Base-by-base conservation (phyloP, 1,140 invertebrate genomes). In the Caenorhabditis tropicalis region DNA sequence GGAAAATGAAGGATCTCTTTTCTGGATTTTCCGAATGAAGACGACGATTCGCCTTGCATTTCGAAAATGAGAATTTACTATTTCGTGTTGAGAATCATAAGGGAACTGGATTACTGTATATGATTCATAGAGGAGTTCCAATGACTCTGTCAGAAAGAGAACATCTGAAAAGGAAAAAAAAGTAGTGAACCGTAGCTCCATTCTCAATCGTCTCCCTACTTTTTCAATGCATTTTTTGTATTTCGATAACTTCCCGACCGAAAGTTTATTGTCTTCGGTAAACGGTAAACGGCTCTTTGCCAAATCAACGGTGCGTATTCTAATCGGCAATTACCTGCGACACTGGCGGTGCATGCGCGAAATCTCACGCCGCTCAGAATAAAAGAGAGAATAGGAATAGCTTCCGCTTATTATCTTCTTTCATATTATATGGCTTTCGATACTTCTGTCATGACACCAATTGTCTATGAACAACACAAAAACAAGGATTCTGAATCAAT, bases 221-320 rank as follows among this genome's bases (percentile, higher is more conserved):
- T 12, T 9, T 27, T 56, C 21, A 27, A 12, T 2, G 4, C 21
- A 10, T 27, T 56, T 27, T 56, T n/a, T 24, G 21, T 4, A 56
- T 56, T 56, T 24, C 21, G 5, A 27, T 21, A 74, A 43, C n/a
- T 74, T 43, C 21, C n/a, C 29, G 36, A 46, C n/a, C 60, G 24
- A 70, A 9, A 27, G 10, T 21, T 65, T 24, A 36, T 65, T 65
- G 58, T n/a, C 65, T 74, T 43, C 65, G 65, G 36, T 74, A 74
- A 74, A 74, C 65, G 65, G 65, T 74, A 74, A 74, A 74, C 36
- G 65, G 65, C 65, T 74, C 65, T 74, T 74, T 74, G 65, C 65
- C 65, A 74, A 74, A 33, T 74, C 21, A 74, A 46, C n/a, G 36
- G 33, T 74, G 65, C 65, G 65, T 74, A 43, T 39, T 21, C 36